Conservation (phyloP, 1,140 invertebrate species). For the Micrasema minimum region DNA sequence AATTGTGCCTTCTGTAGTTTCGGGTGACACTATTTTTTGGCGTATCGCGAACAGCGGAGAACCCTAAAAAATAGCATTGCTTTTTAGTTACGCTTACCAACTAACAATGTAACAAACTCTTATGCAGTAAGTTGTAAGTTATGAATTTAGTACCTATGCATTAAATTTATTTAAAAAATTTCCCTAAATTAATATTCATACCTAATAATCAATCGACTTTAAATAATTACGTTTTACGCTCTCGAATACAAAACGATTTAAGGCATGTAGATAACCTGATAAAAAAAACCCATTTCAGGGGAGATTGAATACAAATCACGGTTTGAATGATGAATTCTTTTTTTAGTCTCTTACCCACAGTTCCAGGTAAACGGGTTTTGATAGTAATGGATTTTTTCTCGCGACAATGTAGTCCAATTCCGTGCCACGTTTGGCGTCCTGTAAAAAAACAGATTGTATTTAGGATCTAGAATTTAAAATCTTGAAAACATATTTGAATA, state of each 20-base stretch:
- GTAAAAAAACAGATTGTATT: constrained; percentile 56
- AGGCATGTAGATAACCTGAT: background rate
- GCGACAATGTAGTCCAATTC: constrained; percentile 84
- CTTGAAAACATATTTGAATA: too few species aligned
- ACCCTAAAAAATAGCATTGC: constrained; percentile 69
- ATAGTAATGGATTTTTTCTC: constrained; percentile 78
- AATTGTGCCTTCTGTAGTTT: constrained; percentile 80
- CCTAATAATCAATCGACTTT: background rate
- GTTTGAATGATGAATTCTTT: constrained; percentile 48
- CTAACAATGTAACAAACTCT: too few species aligned
- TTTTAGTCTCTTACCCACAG: constrained; percentile 73
- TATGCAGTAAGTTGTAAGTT: too few species aligned
- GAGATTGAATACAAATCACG: constrained; percentile 46
- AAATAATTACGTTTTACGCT: background rate
- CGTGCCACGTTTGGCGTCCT: constrained; percentile 82
- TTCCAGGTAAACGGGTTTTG: constrained; percentile 82
- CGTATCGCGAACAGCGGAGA: constrained; percentile 80
- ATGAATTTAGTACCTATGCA: too few species aligned
- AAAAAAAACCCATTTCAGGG: constrained; percentile 15
- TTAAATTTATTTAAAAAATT: too few species aligned
- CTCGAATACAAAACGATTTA: too few species aligned
- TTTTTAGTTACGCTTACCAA: too few species aligned
- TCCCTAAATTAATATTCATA: too few species aligned
- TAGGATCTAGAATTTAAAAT: background rate
- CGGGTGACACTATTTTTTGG: constrained; percentile 77